Conservation (phyloP, 64 coral and sea anemone species). For the Hydrozoanthus tunicans region DNA sequence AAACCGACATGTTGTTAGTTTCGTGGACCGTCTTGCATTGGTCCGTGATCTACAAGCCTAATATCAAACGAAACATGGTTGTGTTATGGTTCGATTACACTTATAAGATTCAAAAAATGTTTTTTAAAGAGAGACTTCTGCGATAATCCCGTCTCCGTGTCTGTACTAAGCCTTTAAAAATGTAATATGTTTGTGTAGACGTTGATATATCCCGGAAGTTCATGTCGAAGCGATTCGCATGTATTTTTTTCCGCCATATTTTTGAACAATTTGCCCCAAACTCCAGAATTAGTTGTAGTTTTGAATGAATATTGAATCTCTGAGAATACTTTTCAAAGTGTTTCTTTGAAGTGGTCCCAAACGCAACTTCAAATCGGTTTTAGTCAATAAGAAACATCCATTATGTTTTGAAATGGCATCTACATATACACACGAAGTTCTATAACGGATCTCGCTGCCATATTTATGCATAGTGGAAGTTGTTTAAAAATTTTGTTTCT, state of each 20-base stretch:
- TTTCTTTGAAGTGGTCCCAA: too few relatives aligned
- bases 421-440: too few relatives aligned
- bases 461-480: neutral
- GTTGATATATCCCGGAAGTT: slow-evolving; percentile 51
- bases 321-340: too few relatives aligned
- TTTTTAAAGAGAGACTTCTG: too few relatives aligned
- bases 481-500: neutral
- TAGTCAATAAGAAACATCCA: too few relatives aligned
- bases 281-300: too few relatives aligned
- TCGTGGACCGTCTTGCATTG: neutral
- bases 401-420: too few relatives aligned
- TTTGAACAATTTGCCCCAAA: neutral
- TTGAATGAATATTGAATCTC: too few relatives aligned
- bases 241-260: slow-evolving; percentile 12
- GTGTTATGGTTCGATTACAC: neutral
- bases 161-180: neutral
- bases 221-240: slow-evolving; percentile 31
- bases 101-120: neutral
- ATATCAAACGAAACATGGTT: slow-evolving; percentile 4
- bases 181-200: neutral
- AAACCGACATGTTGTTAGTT: slow-evolving; percentile 50
- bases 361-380: too few relatives aligned
- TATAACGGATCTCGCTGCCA: too few relatives aligned
- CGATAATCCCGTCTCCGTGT: neutral
- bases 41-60: neutral